Percentiles rank a stretch among this genome's conserved stretches.
These are phyloP conservation scores for Zele albiditarsus DNA, from an alignment of 2,888 invertebrate species.

Conservation along the genomic window DNA sequence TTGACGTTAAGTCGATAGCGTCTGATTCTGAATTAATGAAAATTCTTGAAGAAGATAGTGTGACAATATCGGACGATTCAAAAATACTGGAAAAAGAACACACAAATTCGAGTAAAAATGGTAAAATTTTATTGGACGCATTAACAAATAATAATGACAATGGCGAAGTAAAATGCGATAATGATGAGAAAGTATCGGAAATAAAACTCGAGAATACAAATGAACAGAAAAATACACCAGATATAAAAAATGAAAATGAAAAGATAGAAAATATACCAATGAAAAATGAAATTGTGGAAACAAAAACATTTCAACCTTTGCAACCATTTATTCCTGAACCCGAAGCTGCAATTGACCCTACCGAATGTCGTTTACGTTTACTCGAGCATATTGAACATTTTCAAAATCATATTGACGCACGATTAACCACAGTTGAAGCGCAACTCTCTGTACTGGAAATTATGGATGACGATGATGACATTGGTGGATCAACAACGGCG, in stretches of 20 bases:
- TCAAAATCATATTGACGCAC: slow-evolving; percentile 81
- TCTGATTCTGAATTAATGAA: slow-evolving; percentile 71
- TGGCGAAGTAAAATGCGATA: slow-evolving; percentile 33
- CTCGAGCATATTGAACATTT: slow-evolving; percentile 85
- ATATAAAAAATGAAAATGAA: background rate
- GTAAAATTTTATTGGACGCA: slow-evolving; percentile 61
- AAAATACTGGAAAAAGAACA: slow-evolving; percentile 59
- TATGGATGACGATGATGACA: slow-evolving; percentile 76
- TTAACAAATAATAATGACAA: slow-evolving; percentile 56
- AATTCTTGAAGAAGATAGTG: slow-evolving; percentile 69
- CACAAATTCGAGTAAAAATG: slow-evolving; percentile 48
- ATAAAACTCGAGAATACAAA: slow-evolving; percentile 53
- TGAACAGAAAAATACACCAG: slow-evolving; percentile 5
- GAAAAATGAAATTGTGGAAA: slow-evolving; percentile 12
- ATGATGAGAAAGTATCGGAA: slow-evolving; percentile 41
- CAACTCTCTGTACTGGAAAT: slow-evolving; percentile 81
- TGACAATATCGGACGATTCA: slow-evolving; percentile 60
- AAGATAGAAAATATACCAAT: background rate
- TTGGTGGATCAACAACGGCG: slow-evolving; percentile 71
- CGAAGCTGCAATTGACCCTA: slow-evolving; percentile 86
- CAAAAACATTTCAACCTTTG: slow-evolving; percentile 26
- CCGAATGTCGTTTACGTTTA: slow-evolving; percentile 84
- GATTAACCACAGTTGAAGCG: slow-evolving; percentile 83
- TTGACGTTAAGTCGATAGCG: slow-evolving; percentile 67
- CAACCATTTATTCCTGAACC: slow-evolving; percentile 80